Conservation (phyloP, 2,113 vertebrate species). For the Stegastes partitus region DNA sequence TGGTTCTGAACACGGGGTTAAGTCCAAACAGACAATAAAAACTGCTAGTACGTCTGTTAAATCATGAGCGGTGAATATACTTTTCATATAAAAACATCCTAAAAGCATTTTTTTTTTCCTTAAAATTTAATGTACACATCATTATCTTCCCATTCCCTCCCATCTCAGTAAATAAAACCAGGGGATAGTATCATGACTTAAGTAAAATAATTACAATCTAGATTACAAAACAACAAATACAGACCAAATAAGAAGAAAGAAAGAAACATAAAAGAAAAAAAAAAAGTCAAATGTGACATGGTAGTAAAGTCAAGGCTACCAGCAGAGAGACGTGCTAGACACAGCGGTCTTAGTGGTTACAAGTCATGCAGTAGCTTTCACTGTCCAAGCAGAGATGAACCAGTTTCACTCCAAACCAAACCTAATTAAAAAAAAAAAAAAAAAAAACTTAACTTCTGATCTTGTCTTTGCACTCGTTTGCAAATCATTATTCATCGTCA, state of each 20-base stretch:
- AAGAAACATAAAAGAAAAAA: conserved; percentile 13
- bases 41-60: conserved; percentile 39
- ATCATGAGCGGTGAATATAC: conserved; percentile 65
- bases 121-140: conserved; percentile 79
- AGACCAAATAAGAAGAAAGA: conserved; percentile 32
- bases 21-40: conserved; percentile 49
- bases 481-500: not conserved
- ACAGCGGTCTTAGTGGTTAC: conserved; percentile 80
- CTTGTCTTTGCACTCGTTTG: not conserved
- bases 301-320: conserved; percentile 77
- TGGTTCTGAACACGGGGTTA: conserved; percentile 25
- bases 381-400: conserved; percentile 10
- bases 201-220: conserved; percentile 82
- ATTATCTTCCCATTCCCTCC: conserved; percentile 47
- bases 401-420: not conserved
- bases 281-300: conserved; percentile 35
- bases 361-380: conserved; percentile 35
- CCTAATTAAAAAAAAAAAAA: not conserved
- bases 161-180: conserved; percentile 68
- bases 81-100: conserved; percentile 72
- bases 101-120: conserved; percentile 40
- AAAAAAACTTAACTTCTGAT: not conserved
- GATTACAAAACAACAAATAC: conserved; percentile 76
- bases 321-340: conserved; percentile 71
- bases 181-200: conserved; percentile 57